Conservation (phyloP, 2,888 invertebrate species). For the Dicycla oo region DNA sequence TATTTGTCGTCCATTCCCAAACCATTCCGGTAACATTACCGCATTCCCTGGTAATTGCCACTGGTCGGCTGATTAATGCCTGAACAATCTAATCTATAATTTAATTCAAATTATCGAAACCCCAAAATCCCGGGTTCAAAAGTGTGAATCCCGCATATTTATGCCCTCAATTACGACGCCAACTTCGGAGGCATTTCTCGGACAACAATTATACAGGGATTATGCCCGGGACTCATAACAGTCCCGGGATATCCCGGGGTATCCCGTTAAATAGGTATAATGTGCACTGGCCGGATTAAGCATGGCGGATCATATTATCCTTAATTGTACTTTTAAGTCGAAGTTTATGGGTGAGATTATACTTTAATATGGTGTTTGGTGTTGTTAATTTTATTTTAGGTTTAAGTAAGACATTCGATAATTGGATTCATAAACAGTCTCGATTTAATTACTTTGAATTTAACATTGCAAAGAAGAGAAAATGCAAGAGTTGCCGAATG, state of each 20-base stretch:
- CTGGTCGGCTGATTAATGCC: constrained; percentile 50
- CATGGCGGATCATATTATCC: constrained; percentile 84
- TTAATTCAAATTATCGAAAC: constrained; percentile 67
- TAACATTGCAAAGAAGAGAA: neutral
- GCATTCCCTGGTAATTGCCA: constrained; percentile 41
- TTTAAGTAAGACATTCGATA: constrained; percentile 36
- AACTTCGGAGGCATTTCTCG: constrained; percentile 85
- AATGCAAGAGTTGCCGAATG: neutral
- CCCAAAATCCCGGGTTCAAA: constrained; percentile 63
- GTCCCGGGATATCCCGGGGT: constrained; percentile 77
- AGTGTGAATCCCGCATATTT: constrained; percentile 74
- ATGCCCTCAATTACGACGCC: constrained; percentile 77
- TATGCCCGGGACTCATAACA: constrained; percentile 85
- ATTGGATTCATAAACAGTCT: constrained; percentile 40
- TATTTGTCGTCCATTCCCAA: constrained; percentile 22
- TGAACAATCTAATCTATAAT: constrained; percentile 64
- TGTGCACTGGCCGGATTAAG: constrained; percentile 84
- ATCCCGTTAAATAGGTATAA: constrained; percentile 88
- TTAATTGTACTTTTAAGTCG: constrained; percentile 85
- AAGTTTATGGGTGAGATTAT: constrained; percentile 79
- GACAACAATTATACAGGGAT: constrained; percentile 88
- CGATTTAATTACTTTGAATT: constrained; percentile 31
- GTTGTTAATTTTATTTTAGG: constrained; percentile 65
- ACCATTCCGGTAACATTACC: constrained; percentile 23
- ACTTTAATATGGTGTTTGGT: constrained; percentile 65